phyloP scores from a whole-genome alignment of 30 jellyfish, hydroid and myxozoan species.

The Rhopilema esculentum region DNA sequence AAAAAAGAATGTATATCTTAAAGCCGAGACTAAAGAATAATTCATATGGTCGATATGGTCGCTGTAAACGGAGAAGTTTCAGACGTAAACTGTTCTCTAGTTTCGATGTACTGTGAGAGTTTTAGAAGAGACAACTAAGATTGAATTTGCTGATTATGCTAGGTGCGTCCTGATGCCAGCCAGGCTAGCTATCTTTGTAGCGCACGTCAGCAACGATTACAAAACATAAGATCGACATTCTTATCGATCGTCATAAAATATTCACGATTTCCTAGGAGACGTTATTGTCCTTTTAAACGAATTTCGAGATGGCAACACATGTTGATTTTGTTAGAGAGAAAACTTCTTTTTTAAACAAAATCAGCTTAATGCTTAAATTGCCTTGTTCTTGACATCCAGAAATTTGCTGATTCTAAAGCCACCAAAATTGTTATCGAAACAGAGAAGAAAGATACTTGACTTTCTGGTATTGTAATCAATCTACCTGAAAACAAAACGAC shows the following conservation, averaged over 20 bases:
- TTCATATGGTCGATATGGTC: no score
- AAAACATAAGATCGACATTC: not conserved
- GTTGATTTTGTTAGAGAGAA: not conserved
- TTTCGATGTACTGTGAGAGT: no score
- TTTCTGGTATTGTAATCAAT: not conserved
- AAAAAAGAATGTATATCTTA: no score
- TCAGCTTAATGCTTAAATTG: not conserved
- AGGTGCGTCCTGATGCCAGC: not conserved
- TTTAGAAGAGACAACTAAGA: no score
- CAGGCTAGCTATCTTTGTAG: not conserved
- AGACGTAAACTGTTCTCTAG: no score
- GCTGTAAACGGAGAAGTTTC: no score
- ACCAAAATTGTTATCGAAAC: not conserved
- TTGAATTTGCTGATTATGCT: no score
- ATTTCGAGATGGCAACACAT: constrained; percentile 1
- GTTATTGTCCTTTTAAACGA: constrained; percentile 2
- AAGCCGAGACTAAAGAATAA: not conserved
- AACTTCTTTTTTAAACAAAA: not conserved
- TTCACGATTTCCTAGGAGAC: constrained; percentile 7
- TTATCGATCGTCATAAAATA: not conserved
- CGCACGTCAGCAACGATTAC: not conserved
- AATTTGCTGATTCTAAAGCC: not conserved
- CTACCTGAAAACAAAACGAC: not conserved
- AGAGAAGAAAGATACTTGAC: not conserved
- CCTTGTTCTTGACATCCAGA: not conserved